Evolutionary conservation across 2,888 invertebrate genomes (phyloP), one percentile per base, ranked within the genome.

Genomic region (Spodoptera picta): DNA sequence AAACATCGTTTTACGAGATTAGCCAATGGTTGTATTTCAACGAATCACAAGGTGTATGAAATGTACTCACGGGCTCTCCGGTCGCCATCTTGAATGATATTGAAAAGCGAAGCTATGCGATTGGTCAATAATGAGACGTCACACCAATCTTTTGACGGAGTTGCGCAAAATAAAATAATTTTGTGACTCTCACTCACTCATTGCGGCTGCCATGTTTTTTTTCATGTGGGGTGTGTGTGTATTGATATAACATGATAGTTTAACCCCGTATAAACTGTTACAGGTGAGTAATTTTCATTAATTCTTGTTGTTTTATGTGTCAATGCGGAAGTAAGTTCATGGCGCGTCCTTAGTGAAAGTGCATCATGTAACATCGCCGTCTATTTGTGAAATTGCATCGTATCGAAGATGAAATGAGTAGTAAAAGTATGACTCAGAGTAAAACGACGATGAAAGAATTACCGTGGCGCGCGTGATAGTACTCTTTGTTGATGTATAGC

Each of bases 121-220:
- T 95, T 94, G 94, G 94, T 87, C 80, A 73, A 83, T 83, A 85
- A 63, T 61, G 69, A 91, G 87, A 92, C 92, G 92, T 93, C 93
- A 92, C 85, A 86, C 77, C 83, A 86, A 82, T 89, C 85, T 86
- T 88, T 89, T 90, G 91, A 92, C 92, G 91, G 92, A 90, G 92
- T 92, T 92, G 93, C 94, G 95, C 93, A 94, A 91, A 93, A 89
- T 87, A 88, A 85, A 89, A 81, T 84, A 86, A 84, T 84, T 88
- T 87, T 87, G 83, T 84, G 87, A 91, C 89, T 92, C 90, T 89
- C 89, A 88, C 90, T 93, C 89, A 86, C 87, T 91, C 86, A 86
- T 89, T 88, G 86, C 86, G 93, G 92, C 96, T 96, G 96, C 96
- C 97, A 97, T 97, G 96, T 96, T 97, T 96, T 96, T 96, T 95